A percentile compares a stretch with the other conserved stretches of the same genome.
These are phyloP conservation scores for Phyllopteryx taeniolatus DNA, from an alignment of 2,113 vertebrate species.

Conservation along the genomic window DNA sequence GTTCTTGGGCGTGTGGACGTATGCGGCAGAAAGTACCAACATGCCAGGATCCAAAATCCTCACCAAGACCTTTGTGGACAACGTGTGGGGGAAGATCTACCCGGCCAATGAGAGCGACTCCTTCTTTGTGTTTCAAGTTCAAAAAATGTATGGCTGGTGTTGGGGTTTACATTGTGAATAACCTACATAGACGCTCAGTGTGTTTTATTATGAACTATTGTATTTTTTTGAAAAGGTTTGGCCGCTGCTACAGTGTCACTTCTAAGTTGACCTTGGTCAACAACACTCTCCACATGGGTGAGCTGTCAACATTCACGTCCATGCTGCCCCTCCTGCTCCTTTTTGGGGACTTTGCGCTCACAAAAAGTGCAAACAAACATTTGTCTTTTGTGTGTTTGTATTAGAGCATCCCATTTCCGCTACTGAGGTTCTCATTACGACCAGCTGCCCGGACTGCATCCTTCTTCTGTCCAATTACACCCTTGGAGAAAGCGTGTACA, in stretches of 20 bases:
- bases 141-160: constrained; percentile 18
- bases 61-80: not conserved
- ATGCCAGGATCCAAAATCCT: not conserved
- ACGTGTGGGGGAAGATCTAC: not conserved
- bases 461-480: not conserved
- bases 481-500: not conserved
- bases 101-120: constrained; percentile 10
- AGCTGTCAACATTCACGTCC: constrained; percentile 2
- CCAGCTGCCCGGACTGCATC: constrained; percentile 45
- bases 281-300: constrained; percentile 24
- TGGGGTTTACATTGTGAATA: not conserved
- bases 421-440: not conserved
- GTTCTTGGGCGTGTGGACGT: constrained; percentile 51
- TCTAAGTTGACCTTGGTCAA: constrained; percentile 2
- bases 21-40: constrained; percentile 18
- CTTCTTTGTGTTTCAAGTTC: not conserved
- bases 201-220: not conserved
- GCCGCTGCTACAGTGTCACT: not conserved
- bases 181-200: not conserved
- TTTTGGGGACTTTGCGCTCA: constrained; percentile 12
- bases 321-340: not conserved
- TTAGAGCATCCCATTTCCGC: not conserved
- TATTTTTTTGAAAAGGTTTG: constrained; percentile 7
- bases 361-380: constrained; percentile 1
- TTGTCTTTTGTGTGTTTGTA: constrained; percentile 6